phyloP scores from a whole-genome alignment of 1,140 invertebrate genomes.

The Reticulitermes speratus region DNA sequence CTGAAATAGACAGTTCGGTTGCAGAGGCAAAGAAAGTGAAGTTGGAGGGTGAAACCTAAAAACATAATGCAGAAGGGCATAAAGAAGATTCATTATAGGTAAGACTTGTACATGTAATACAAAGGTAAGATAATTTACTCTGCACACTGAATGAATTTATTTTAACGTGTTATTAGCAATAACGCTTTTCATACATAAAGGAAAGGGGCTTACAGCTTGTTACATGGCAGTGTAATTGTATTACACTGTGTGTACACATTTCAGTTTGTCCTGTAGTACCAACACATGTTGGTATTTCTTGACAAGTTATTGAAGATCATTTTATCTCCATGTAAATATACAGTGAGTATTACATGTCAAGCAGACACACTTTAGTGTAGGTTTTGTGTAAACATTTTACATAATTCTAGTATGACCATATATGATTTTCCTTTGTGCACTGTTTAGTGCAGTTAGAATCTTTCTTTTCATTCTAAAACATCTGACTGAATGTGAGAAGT shows the following conservation, averaged over 20 bases:
- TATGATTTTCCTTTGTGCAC: not conserved
- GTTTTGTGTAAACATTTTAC: not conserved
- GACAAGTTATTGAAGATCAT: not conserved
- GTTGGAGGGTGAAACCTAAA: constrained; percentile 18
- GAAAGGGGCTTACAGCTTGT: not conserved
- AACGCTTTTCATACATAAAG: constrained; percentile 9
- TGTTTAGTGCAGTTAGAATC: not conserved
- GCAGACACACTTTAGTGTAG: not conserved
- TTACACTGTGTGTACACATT: not conserved
- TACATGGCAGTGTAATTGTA: not conserved
- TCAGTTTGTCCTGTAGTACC: not conserved
- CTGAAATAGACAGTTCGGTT: not conserved
- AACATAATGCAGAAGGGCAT: not conserved
- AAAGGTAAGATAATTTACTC: not conserved
- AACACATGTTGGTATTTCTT: not conserved
- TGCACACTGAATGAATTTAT: constrained; percentile 13
- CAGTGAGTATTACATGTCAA: not conserved
- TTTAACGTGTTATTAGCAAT: not conserved
- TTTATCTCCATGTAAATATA: not conserved
- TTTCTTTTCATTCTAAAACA: not conserved
- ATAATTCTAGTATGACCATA: not conserved
- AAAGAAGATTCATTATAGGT: not conserved
- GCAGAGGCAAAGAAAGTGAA: not conserved
- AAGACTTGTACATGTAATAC: not conserved
- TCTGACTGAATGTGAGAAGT: not conserved